A percentile compares a stretch with the other conserved stretches of the same genome.
Evolutionary conservation across 2,113 vertebrate genomes (phyloP).

Genomic region (Eupsittula cactorum): DNA sequence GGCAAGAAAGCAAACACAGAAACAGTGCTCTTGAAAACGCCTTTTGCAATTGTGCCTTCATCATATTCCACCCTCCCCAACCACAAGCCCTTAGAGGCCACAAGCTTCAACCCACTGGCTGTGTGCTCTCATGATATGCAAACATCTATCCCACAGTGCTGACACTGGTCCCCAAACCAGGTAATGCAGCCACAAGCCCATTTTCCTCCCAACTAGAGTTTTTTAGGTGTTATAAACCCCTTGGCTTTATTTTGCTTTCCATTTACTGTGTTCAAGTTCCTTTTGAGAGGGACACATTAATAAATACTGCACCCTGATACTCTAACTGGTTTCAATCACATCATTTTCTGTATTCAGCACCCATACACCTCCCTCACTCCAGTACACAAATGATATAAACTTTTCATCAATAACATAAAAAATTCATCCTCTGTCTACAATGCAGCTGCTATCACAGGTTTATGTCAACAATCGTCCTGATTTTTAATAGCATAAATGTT

Average conservation of each 20-base stretch:
- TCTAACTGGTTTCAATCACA: background rate
- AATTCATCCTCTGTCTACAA: conserved; percentile 68
- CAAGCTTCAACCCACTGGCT: background rate
- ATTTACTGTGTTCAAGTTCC: background rate
- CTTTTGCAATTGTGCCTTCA: background rate
- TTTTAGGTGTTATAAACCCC: background rate
- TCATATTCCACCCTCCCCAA: background rate
- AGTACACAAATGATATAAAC: conserved; percentile 68
- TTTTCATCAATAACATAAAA: conserved; percentile 74
- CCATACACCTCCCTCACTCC: conserved; percentile 30
- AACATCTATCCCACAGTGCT: background rate
- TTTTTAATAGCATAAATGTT: conserved; percentile 75
- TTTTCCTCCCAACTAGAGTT: background rate
- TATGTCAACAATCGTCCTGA: conserved; percentile 68
- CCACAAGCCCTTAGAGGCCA: background rate
- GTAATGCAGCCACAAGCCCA: background rate
- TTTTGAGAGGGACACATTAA: conserved; percentile 7
- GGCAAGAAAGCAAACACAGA: background rate
- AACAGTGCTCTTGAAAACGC: background rate
- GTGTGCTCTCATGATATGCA: background rate
- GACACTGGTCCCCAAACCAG: background rate
- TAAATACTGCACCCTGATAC: conserved; percentile 10
- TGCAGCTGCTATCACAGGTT: conserved; percentile 68
- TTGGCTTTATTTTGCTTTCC: conserved; percentile 15
- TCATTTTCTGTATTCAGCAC: conserved; percentile 41